Conservation (phyloP, 1,140 invertebrate species). For the Conus betulinus region DNA sequence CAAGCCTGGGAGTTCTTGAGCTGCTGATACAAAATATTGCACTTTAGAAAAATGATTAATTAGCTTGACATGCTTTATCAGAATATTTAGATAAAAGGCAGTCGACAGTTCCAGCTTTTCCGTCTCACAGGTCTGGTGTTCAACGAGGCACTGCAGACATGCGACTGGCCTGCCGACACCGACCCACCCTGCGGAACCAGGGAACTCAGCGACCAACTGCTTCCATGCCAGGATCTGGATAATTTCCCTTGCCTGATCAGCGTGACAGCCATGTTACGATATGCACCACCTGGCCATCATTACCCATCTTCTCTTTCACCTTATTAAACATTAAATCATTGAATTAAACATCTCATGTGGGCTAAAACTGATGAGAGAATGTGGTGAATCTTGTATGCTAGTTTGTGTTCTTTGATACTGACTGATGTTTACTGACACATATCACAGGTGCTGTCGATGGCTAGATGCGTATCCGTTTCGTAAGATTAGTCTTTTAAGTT, state of each 20-base stretch:
- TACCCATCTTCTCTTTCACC: background rate
- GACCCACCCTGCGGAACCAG: conserved; percentile 55
- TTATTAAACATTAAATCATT: background rate
- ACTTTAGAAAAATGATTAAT: too few relatives aligned
- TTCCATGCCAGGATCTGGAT: background rate
- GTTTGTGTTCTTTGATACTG: background rate
- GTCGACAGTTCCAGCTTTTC: too few relatives aligned
- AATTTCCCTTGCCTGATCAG: background rate
- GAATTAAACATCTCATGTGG: background rate
- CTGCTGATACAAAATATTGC: too few relatives aligned
- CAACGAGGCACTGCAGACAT: conserved; percentile 51
- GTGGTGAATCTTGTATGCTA: background rate
- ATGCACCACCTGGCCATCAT: background rate
- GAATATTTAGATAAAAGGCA: too few relatives aligned
- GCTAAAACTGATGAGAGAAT: background rate
- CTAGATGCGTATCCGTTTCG: too few relatives aligned
- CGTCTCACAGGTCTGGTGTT: conserved; percentile 52
- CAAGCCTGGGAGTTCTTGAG: too few relatives aligned
- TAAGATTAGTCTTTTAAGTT: too few relatives aligned
- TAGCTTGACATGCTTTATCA: too few relatives aligned
- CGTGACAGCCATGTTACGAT: background rate
- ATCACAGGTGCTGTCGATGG: too few relatives aligned
- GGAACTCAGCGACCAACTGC: background rate
- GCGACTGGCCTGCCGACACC: conserved; percentile 52
- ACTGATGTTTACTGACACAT: too few relatives aligned